A percentile compares a stretch with the other conserved stretches of the same genome.
Conservation (phyloP, 2,888 invertebrate genomes). For the Campoletis raptor region DNA sequence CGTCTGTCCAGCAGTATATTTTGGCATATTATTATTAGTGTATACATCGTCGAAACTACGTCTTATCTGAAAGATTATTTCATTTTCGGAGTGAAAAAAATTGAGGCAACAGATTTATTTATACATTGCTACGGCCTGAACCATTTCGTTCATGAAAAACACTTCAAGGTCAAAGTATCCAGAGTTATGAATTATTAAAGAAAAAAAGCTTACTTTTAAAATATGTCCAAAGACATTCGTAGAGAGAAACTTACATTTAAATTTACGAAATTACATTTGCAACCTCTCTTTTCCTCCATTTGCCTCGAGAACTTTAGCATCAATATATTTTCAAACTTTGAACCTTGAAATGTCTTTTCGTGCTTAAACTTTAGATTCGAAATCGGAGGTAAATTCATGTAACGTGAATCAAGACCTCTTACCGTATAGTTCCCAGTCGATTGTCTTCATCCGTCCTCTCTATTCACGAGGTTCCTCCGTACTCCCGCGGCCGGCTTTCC, state of each 20-base stretch:
- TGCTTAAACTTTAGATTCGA: constrained; percentile 23
- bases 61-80: not conserved
- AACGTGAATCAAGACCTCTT: constrained; percentile 21
- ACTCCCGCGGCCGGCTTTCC: not conserved
- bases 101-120: not conserved
- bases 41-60: not conserved
- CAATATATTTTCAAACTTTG: constrained; percentile 26
- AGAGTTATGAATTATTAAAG: not conserved
- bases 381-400: constrained; percentile 33
- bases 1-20: constrained; percentile 21
- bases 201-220: not conserved
- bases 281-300: not conserved
- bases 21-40: not conserved
- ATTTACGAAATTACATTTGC: constrained; percentile 11
- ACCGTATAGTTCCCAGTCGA: constrained; percentile 29
- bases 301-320: constrained; percentile 9
- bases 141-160: not conserved
- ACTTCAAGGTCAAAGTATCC: not conserved
- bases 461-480: constrained; percentile 44
- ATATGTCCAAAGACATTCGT: not conserved
- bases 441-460: constrained; percentile 46
- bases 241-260: not conserved
- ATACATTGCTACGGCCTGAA: not conserved
- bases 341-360: constrained; percentile 31
- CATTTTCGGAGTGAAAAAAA: not conserved